Base-by-base conservation (phyloP, 2,888 invertebrate species). In the Tortricodes alternella region DNA sequence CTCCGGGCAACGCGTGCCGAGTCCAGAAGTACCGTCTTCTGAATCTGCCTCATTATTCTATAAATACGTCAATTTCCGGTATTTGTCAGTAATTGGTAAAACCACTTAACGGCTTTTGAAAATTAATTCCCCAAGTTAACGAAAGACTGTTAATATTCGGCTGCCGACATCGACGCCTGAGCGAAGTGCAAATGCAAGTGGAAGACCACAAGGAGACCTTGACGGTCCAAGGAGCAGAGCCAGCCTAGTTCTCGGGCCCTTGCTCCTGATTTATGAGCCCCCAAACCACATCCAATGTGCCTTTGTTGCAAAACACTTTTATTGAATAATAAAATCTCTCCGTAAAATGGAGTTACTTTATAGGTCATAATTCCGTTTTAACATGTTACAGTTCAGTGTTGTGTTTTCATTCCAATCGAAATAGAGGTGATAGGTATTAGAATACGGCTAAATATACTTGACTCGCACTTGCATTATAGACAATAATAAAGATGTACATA, bases 281-380 rank as follows among this genome's bases (percentile, higher is more conserved):
- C 83, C 69, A 85, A 85, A 89, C 88, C 90, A 77, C 80, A 83
- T 76, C 78, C 85, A 85, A 89, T 85, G 84, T 82, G 82, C 87
- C 87, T 89, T 89, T 90, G 89, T 89, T 85, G 79, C 73, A 71
- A 78, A 70, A 75, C 73, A 70, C 71, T 85, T 89, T 90, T 90
- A 89, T 89, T 89, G 88, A 85, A 89, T 82, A 88, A 89, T 90
- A 89, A 89, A 89, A 86, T 77, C 80, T 84, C 85, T 82, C 76
- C 77, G 76, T 83, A 83, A 87, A 86, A 88, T 87, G 85, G 74
- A 81, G 82, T 73, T 70, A 76, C 75, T 89, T 89, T 89, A 89
- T 87, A 86, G 89, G 80, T 83, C 83, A 83, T 89, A 84, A 89
- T 86, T 85, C 68, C 65, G 67, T 70, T 78, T 84, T 84, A 82